A percentile compares a stretch with the other conserved stretches of the same genome.
Evolutionary conservation across 2,797 vertebrate genomes (phyloP).

Genomic region (Adrianichthys oophorus): DNA sequence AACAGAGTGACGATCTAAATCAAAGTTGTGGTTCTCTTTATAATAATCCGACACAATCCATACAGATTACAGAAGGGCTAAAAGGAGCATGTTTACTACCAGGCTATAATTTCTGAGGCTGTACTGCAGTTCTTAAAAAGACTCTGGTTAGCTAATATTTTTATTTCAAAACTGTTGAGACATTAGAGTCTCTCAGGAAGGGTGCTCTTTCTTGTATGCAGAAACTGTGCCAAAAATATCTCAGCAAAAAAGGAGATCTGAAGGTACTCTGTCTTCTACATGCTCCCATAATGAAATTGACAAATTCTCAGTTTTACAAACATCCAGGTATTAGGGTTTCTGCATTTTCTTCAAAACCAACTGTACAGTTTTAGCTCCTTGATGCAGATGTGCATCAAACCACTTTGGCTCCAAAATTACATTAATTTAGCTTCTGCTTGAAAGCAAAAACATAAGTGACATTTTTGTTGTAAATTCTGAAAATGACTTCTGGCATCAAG

Average conservation of each 20-base stretch:
- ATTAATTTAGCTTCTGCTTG: no score
- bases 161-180: neutral
- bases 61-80: constrained; percentile 39
- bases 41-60: constrained; percentile 52
- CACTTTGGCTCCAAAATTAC: no score
- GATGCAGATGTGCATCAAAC: no score
- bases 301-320: no score
- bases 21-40: constrained; percentile 52
- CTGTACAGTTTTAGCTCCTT: no score
- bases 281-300: no score
- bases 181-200: neutral
- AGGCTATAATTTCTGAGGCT: constrained; percentile 16
- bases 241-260: neutral
- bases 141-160: neutral
- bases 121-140: constrained; percentile 15
- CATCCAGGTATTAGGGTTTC: no score
- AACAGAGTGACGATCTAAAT: constrained; percentile 41
- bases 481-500: no score
- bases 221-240: neutral
- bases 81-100: constrained; percentile 18
- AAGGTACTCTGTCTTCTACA: neutral
- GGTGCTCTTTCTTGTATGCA: neutral
- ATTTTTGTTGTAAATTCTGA: no score
- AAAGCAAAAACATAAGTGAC: no score
- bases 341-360: no score